phyloP scores from a whole-genome alignment of 2,113 vertebrate species.

The Pseudorhombus dupliciocellatus region DNA sequence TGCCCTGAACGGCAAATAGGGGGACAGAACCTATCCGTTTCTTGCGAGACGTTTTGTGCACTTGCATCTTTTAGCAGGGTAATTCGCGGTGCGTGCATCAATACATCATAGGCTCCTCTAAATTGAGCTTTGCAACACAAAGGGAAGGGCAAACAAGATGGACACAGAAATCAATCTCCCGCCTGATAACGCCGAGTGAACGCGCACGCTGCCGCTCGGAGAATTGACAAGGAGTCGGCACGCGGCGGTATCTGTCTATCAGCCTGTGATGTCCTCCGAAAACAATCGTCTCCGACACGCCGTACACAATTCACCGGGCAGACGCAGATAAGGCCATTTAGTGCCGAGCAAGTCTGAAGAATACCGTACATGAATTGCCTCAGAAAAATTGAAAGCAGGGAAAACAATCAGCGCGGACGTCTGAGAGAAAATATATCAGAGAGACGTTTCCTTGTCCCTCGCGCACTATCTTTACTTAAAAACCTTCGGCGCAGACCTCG shows the following conservation, averaged over 20 bases:
- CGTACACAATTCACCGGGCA: conserved; percentile 31
- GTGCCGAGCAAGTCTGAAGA: conserved; percentile 39
- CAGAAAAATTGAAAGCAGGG: conserved; percentile 36
- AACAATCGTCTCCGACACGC: conserved; percentile 71
- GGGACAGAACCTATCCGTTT: conserved; percentile 57
- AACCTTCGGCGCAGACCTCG: not conserved
- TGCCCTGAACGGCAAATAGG: conserved; percentile 71
- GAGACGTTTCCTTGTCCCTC: conserved; percentile 1
- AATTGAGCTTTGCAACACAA: conserved; percentile 75
- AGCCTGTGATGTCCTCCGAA: conserved; percentile 70
- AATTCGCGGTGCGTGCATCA: conserved; percentile 63
- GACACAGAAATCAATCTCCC: conserved; percentile 78
- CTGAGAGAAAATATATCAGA: conserved; percentile 20
- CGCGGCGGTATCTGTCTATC: conserved; percentile 65
- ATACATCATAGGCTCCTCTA: conserved; percentile 74
- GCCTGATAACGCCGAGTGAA: conserved; percentile 66
- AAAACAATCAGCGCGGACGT: conserved; percentile 37
- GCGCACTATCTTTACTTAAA: conserved; percentile 16
- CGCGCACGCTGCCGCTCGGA: conserved; percentile 50
- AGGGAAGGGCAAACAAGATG: conserved; percentile 77
- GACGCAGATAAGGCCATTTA: conserved; percentile 68
- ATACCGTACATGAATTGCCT: conserved; percentile 33
- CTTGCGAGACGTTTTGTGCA: conserved; percentile 54
- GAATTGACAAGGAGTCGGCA: conserved; percentile 65
- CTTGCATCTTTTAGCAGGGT: conserved; percentile 72